These are phyloP conservation scores for Beris chalybata DNA, from an alignment of 2,888 invertebrate genomes.

Conservation along the genomic window DNA sequence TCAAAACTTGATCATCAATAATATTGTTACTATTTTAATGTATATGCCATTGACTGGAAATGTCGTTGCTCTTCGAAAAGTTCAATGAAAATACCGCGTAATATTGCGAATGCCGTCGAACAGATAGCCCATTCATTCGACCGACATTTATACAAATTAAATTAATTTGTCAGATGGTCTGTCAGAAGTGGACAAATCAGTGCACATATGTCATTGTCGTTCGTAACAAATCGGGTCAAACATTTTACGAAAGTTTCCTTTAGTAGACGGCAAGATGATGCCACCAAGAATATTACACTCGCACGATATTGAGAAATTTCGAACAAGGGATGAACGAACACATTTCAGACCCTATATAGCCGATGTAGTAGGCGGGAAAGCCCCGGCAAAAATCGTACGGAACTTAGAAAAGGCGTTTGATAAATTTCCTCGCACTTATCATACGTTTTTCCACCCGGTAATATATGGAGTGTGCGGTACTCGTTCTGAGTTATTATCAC, in stretches of 20 bases:
- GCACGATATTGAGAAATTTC: too few species aligned
- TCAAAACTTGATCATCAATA: too few species aligned
- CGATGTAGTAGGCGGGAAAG: neutral
- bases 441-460: conserved; percentile 6
- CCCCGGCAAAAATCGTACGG: neutral
- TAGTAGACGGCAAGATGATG: neutral
- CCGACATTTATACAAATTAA: conserved; percentile 37
- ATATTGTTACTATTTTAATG: too few species aligned
- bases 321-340: too few species aligned
- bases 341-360: too few species aligned
- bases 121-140: too few species aligned
- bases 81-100: too few species aligned
- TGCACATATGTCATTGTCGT: conserved; percentile 31
- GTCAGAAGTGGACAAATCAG: conserved; percentile 30
- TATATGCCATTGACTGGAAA: too few species aligned
- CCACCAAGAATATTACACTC: too few species aligned
- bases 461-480: neutral
- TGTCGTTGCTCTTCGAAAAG: too few species aligned
- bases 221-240: conserved; percentile 26
- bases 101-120: too few species aligned
- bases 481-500: too few species aligned
- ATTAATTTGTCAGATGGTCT: conserved; percentile 35
- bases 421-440: conserved; percentile 21
- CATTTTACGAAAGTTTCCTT: conserved; percentile 6
- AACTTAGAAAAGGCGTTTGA: conserved; percentile 19